phyloP scores from a whole-genome alignment of 2,888 invertebrate genomes.

The Drosophila siamana region DNA sequence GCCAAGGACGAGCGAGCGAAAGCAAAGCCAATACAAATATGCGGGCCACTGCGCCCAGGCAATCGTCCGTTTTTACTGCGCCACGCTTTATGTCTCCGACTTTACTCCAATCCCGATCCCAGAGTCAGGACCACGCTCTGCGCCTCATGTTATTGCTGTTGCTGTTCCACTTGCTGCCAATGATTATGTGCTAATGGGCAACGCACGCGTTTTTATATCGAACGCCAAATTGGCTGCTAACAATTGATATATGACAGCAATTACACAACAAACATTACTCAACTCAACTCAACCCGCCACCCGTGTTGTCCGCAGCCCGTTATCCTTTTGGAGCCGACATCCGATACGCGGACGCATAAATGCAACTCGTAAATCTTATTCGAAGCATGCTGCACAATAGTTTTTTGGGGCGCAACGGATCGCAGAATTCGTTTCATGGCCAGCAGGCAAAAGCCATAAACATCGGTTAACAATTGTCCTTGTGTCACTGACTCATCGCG shows the following conservation, averaged over 20 bases:
- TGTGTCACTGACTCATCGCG: constrained; percentile 44
- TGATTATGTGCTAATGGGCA: constrained; percentile 74
- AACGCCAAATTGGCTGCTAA: constrained; percentile 76
- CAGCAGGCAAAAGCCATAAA: constrained; percentile 62
- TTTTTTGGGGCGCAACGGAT: constrained; percentile 31
- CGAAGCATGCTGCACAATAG: constrained; percentile 53
- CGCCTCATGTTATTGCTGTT: constrained; percentile 1
- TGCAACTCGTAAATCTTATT: constrained; percentile 72
- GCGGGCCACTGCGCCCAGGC: constrained; percentile 42
- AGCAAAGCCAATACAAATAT: constrained; percentile 51
- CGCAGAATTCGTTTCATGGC: constrained; percentile 50
- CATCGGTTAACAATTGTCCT: constrained; percentile 57
- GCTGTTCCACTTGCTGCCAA: constrained; percentile 31
- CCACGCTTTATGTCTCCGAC: constrained; percentile 40
- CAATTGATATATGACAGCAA: constrained; percentile 74
- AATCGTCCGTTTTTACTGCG: constrained; percentile 38
- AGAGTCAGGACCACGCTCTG: constrained; percentile 2
- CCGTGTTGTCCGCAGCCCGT: neutral
- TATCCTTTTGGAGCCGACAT: neutral
- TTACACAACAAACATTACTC: constrained; percentile 70
- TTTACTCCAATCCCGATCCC: constrained; percentile 31
- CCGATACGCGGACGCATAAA: constrained; percentile 59
- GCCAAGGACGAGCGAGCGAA: constrained; percentile 14
- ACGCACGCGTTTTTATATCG: constrained; percentile 68
- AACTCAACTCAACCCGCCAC: constrained; percentile 23